Evolutionary conservation across 2,797 vertebrate genomes (phyloP), one percentile per base, ranked within the genome.

Genomic region (Merluccius polli): DNA sequence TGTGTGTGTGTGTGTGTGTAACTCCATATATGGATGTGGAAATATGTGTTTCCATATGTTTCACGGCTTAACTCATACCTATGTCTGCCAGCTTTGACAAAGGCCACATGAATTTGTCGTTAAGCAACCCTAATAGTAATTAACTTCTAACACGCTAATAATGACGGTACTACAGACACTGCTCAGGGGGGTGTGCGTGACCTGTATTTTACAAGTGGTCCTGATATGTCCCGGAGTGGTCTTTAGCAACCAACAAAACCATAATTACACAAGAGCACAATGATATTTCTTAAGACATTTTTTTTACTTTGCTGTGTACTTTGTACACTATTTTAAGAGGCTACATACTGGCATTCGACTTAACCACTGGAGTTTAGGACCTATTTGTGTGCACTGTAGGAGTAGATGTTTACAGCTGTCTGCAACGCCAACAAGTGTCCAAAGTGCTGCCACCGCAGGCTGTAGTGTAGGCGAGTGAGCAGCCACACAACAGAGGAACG

Each of bases 371-470:
- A 63, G n/a, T 27, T 63, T 10, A 24, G 52, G 52, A 63, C n/a
- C 52, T 63, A 63, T 63, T 63, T 63, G 6, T 2, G n/a, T 27
- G 52, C 52, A 10, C 52, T 10, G n/a, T 1, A 27, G n/a, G 52
- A 63, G n/a, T 2, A 27, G n/a, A 27, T 27, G 52, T 63, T 24
- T 63, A 63, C 52, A 11, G 36, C 1, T 72, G 67, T 82, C 78
- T 59, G 75, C 70, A 65, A 7, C 52, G 33, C 74, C 70, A 78
- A 73, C 29, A 52, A 36, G 31, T 36, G 35, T 15, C 70, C 78
- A 79, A 65, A 77, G 71, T 81, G 71, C 27, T 73, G 75, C 24
- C 31, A 41, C 75, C 74, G 4, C 13, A 52, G 35, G 77, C 29
- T 41, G 24, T 24, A 67, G 67, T 41, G 24, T 24, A 67, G 67